Percentiles rank a stretch among this genome's conserved stretches.
phyloP scores from a whole-genome alignment of 2,797 vertebrate genomes.

The Myotis pilosus region DNA sequence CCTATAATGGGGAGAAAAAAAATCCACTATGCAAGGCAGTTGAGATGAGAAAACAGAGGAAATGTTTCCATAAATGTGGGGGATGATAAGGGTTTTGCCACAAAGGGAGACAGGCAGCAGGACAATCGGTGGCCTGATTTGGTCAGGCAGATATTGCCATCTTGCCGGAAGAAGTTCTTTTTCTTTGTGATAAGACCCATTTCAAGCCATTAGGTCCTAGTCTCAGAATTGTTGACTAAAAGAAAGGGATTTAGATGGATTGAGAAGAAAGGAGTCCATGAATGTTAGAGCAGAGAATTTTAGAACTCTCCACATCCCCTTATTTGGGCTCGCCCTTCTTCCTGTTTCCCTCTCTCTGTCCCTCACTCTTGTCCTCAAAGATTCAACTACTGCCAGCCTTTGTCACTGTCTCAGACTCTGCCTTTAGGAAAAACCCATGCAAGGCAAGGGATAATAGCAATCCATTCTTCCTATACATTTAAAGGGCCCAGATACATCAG shows the following conservation, averaged over 20 bases:
- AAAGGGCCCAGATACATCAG: not conserved
- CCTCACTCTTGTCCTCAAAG: not conserved
- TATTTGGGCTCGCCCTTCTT: not conserved
- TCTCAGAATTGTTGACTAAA: constrained; percentile 12
- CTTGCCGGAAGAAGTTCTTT: not conserved
- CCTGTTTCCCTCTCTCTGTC: not conserved
- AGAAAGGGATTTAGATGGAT: not conserved
- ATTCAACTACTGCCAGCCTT: not conserved
- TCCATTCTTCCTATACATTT: not conserved
- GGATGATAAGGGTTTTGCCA: not conserved
- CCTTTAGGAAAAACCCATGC: not conserved
- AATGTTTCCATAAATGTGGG: not conserved
- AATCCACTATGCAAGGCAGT: not conserved
- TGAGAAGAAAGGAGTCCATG: not conserved
- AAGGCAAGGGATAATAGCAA: not conserved
- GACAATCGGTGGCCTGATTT: not conserved
- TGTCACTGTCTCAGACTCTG: not conserved
- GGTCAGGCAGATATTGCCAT: not conserved
- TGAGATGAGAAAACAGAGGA: not conserved
- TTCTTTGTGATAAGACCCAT: not conserved
- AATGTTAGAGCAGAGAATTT: not conserved
- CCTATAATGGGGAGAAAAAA: not conserved
- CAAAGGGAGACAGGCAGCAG: not conserved
- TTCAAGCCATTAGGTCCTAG: not conserved
- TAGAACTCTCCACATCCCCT: not conserved